Percentiles rank a stretch among this genome's conserved stretches.
Evolutionary conservation across 2,797 vertebrate species (phyloP).

Genomic region (Paratrypauchen microcephalus): DNA sequence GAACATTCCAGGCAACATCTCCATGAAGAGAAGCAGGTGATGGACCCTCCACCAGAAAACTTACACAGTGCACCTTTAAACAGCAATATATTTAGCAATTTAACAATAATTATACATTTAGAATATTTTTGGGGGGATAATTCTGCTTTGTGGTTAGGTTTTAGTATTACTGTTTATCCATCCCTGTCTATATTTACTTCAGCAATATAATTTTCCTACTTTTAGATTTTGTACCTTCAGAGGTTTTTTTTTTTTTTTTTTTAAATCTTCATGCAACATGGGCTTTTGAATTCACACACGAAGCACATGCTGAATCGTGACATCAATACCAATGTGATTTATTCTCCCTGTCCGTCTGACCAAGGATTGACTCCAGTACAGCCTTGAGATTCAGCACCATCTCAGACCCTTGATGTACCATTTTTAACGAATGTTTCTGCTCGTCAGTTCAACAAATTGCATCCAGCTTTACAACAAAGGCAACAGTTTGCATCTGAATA

Average conservation of each 20-base stretch:
- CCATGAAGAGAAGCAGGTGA: no score
- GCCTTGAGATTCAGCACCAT: slow-evolving; percentile 34
- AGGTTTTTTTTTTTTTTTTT: background rate
- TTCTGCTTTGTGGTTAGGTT: no score
- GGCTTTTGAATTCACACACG: slow-evolving; percentile 25
- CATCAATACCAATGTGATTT: slow-evolving; percentile 31
- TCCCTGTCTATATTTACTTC: no score
- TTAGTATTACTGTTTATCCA: no score
- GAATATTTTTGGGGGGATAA: no score
- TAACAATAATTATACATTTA: no score
- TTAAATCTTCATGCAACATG: slow-evolving; percentile 6
- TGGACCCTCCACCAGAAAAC: no score
- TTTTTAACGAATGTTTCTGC: slow-evolving; percentile 33
- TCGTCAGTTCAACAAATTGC: slow-evolving; percentile 32
- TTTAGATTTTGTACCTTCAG: background rate
- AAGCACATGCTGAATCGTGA: slow-evolving; percentile 24
- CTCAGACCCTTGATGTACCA: slow-evolving; percentile 13
- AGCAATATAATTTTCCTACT: background rate
- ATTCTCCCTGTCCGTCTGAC: slow-evolving; percentile 27
- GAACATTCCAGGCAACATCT: no score
- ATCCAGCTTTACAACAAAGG: slow-evolving; percentile 18
- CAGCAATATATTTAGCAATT: no score
- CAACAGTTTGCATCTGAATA: slow-evolving; percentile 38
- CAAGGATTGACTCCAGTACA: slow-evolving; percentile 9
- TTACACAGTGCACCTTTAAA: no score